Base-by-base conservation (phyloP, 2,888 invertebrate genomes). In the Synanthedon formicaeformis region DNA sequence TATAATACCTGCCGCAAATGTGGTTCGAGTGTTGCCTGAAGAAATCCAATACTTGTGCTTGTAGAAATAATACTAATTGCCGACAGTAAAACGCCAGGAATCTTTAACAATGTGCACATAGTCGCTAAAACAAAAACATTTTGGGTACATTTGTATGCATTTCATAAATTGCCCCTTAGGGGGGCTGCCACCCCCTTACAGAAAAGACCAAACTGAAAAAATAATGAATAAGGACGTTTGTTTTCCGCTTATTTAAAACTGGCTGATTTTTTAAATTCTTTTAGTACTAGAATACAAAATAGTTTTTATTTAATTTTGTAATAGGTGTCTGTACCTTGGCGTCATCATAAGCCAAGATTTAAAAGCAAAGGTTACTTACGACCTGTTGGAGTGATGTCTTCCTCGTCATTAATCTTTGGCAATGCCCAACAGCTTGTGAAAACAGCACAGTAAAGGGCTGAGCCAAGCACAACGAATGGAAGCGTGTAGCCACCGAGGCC, bases 21-120 rank as follows among this genome's bases (percentile, higher is more conserved):
- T 0, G 94, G 95, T 63, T 96, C 95, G 18, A 97, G 83, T 0
- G 96, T 96, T 0, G 97, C 96, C 71, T 95, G 94, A 18, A 97
- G 86, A 76, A 96, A 97, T 16, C 95, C 95, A 52, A 95, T 94
- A 61, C 94, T 94, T 88, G 93, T 91, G 57, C 94, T 93, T 0
- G 94, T 94, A 0, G 90, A 91, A 56, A 93, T 90, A 64, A 94
- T 94, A 66, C 93, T 93, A 55, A 90, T 79, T 48, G 93, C 89
- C 1, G 94, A 89, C 48, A 95, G 73, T 45, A 92, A 69, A 2
- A 95, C 92, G 18, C 93, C 92, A n/a, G 94, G 94, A 53, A 95
- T 92, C 65, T 83, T 90, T 50, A 95, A 75, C 11, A 92, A 89
- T 50, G 89, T 88, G 54, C 90, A 76, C 71, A 93, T 89, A 14